Conservation (phyloP, 2,113 vertebrate genomes). For the Peromyscus maniculatus region DNA sequence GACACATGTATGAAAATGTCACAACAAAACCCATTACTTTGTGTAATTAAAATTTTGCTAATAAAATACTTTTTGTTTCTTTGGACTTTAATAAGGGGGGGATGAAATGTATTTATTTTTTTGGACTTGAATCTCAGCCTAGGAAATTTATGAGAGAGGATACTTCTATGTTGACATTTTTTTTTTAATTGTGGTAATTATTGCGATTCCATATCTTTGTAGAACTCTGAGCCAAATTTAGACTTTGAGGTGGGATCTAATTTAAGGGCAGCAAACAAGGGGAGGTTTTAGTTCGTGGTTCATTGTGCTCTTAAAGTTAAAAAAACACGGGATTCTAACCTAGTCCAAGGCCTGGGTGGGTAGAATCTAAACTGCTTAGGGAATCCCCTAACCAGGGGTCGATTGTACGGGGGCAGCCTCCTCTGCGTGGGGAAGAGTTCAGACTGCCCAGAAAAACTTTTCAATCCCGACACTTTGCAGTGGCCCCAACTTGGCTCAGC, state of each 20-base stretch:
- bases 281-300: neutral
- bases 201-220: neutral
- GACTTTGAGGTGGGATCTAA: constrained; percentile 19
- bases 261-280: neutral
- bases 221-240: constrained; percentile 11
- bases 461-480: neutral
- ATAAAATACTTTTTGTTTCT: constrained; percentile 21
- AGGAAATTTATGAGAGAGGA: neutral
- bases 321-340: neutral
- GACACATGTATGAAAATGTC: constrained; percentile 14
- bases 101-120: neutral
- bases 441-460: neutral
- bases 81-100: constrained; percentile 39
- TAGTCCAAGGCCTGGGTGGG: neutral
- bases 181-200: neutral
- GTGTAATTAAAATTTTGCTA: neutral
- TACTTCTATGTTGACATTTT: neutral
- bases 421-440: no score
- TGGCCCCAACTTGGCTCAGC: neutral
- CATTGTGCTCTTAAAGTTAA: neutral
- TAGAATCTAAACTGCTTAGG: no score
- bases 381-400: neutral
- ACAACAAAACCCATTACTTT: neutral
- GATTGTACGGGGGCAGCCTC: neutral
- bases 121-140: neutral